Percentiles rank a stretch among this genome's conserved stretches.
phyloP scores from a whole-genome alignment of 2,888 invertebrate genomes.

The Ectemnius continuus region DNA sequence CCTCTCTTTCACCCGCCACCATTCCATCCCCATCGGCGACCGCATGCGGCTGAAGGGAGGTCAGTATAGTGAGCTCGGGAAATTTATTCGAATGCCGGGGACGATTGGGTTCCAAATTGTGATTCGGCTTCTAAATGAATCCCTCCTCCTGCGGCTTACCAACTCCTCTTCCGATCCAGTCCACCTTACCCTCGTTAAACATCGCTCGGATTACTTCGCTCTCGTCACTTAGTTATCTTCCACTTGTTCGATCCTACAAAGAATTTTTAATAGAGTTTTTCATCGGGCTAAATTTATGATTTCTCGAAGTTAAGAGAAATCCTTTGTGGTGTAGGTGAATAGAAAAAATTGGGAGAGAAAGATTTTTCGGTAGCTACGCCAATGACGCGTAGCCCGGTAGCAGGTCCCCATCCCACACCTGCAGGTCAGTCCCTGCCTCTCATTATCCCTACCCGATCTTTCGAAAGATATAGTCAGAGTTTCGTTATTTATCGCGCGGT shows the following conservation, averaged over 20 bases:
- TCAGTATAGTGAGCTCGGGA: slow-evolving; percentile 27
- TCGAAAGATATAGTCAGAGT: slow-evolving; percentile 75
- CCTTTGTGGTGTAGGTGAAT: background rate
- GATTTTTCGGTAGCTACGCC: slow-evolving; percentile 69
- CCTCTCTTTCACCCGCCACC: slow-evolving; percentile 21
- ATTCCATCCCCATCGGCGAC: slow-evolving; percentile 15
- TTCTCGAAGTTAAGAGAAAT: too few species aligned
- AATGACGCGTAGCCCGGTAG: slow-evolving; percentile 77
- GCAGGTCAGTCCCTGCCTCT: slow-evolving; percentile 75
- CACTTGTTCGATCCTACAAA: too few species aligned
- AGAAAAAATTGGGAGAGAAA: slow-evolving; percentile 34
- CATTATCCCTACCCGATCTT: slow-evolving; percentile 77
- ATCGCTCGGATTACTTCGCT: background rate
- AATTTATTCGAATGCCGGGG: slow-evolving; percentile 62
- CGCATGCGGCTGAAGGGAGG: slow-evolving; percentile 21
- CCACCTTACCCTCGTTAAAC: background rate
- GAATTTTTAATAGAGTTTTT: too few species aligned
- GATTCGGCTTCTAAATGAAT: slow-evolving; percentile 45
- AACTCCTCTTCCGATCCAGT: background rate
- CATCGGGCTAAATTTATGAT: too few species aligned
- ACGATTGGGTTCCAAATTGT: slow-evolving; percentile 57
- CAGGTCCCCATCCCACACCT: slow-evolving; percentile 76
- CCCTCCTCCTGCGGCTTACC: slow-evolving; percentile 25
- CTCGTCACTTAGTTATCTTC: too few species aligned
- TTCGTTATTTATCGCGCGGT: slow-evolving; percentile 76